These are phyloP conservation scores for Rhopalosiphum padi DNA, from an alignment of 1,140 invertebrate genomes.

Conservation along the genomic window DNA sequence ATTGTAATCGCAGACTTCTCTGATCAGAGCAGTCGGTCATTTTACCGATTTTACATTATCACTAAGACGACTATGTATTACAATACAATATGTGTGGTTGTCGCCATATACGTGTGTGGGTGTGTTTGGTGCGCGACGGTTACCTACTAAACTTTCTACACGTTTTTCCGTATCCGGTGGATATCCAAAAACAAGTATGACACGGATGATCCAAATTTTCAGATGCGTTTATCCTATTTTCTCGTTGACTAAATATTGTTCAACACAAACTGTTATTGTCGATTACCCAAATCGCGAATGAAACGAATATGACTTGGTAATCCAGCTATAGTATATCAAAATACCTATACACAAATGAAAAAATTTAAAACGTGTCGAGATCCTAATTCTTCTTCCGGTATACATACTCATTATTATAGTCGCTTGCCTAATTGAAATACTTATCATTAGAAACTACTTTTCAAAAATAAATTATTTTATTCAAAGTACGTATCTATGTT, in stretches of 20 bases:
- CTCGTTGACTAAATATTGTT: too few relatives aligned
- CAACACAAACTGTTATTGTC: too few relatives aligned
- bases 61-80: too few relatives aligned
- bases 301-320: background rate
- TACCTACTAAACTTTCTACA: background rate
- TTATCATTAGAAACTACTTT: too few relatives aligned
- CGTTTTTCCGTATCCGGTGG: background rate
- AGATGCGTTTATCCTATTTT: background rate
- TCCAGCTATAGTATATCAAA: background rate
- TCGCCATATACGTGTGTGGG: background rate
- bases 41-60: too few relatives aligned
- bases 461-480: background rate
- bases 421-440: background rate
- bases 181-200: background rate
- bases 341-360: background rate
- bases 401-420: background rate
- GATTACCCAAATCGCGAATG: too few relatives aligned
- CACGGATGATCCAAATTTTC: background rate
- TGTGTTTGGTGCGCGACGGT: background rate
- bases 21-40: too few relatives aligned
- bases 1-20: too few relatives aligned
- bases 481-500: background rate
- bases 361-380: background rate
- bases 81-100: background rate
- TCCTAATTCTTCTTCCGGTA: background rate